Evolutionary conservation across 2,888 invertebrate species (phyloP).

Genomic region (Pemphredon lugubris): DNA sequence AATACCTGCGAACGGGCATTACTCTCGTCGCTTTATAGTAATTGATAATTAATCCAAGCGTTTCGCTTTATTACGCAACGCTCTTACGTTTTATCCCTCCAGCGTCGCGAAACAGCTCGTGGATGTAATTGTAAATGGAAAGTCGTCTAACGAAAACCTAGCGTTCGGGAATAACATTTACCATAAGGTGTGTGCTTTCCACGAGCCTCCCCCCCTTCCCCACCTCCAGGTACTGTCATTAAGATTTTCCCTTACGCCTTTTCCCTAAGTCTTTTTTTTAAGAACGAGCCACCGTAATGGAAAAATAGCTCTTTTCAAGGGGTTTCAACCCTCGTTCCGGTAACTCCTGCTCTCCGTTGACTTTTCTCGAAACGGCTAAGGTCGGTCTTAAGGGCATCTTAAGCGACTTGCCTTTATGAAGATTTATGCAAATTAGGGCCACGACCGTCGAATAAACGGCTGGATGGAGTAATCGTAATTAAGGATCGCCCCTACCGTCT

Average conservation of each 20-base stretch:
- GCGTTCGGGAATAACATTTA: too few species aligned
- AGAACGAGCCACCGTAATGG: conserved; percentile 6
- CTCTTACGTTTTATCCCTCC: too few species aligned
- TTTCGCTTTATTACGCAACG: too few species aligned
- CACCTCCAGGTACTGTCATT: not conserved
- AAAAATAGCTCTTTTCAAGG: conserved; percentile 18
- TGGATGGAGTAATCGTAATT: conserved; percentile 12
- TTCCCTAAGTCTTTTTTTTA: not conserved
- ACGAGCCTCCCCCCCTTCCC: not conserved
- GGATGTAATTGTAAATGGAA: too few species aligned
- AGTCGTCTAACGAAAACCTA: too few species aligned
- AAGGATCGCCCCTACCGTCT: conserved; percentile 1
- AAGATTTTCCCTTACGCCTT: not conserved
- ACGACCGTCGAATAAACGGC: conserved; percentile 4
- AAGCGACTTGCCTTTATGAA: not conserved
- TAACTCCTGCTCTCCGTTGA: not conserved
- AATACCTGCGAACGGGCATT: too few species aligned
- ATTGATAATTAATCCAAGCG: too few species aligned
- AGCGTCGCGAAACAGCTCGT: too few species aligned
- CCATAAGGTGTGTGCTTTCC: not conserved
- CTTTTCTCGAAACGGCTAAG: conserved; percentile 8
- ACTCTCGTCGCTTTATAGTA: too few species aligned
- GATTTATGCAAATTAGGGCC: conserved; percentile 28
- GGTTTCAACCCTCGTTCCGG: not conserved
- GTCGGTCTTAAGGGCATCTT: conserved; percentile 24